Evolutionary conservation across 2,797 vertebrate genomes (phyloP).

Genomic region (Sebastes diploproa): DNA sequence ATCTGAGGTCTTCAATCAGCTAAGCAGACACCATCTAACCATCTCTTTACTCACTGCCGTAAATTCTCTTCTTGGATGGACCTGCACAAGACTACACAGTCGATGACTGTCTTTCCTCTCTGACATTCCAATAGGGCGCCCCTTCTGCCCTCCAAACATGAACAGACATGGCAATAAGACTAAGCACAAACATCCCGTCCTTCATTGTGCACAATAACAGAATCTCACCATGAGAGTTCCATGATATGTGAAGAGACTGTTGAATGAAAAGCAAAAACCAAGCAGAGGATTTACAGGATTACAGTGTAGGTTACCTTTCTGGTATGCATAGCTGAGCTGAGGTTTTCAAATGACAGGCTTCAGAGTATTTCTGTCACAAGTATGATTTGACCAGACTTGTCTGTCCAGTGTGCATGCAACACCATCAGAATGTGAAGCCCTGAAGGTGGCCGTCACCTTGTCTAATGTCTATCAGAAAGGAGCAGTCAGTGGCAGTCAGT

Average conservation of each 20-base stretch:
- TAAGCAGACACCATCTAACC: slow-evolving; percentile 14
- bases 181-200: slow-evolving; percentile 8
- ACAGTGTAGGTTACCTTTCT: slow-evolving; percentile 35
- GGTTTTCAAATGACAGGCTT: slow-evolving; percentile 54
- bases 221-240: not conserved
- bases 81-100: not conserved
- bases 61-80: slow-evolving; percentile 19
- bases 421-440: slow-evolving; percentile 15
- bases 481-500: not conserved
- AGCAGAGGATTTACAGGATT: not conserved
- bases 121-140: slow-evolving; percentile 18
- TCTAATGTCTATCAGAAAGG: not conserved
- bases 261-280: not conserved
- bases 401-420: slow-evolving; percentile 14
- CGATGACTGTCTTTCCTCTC: slow-evolving; percentile 1
- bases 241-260: not conserved
- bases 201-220: slow-evolving; percentile 6
- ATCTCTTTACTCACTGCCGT: slow-evolving; percentile 29
- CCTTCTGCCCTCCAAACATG: slow-evolving; percentile 27
- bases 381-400: slow-evolving; percentile 47
- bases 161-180: slow-evolving; percentile 23
- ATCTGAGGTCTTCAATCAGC: slow-evolving; percentile 37
- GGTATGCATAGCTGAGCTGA: slow-evolving; percentile 44
- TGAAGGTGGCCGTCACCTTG: not conserved
- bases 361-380: slow-evolving; percentile 43